These are phyloP conservation scores for Acleris literana DNA, from an alignment of 2,888 invertebrate species.

Conservation along the genomic window DNA sequence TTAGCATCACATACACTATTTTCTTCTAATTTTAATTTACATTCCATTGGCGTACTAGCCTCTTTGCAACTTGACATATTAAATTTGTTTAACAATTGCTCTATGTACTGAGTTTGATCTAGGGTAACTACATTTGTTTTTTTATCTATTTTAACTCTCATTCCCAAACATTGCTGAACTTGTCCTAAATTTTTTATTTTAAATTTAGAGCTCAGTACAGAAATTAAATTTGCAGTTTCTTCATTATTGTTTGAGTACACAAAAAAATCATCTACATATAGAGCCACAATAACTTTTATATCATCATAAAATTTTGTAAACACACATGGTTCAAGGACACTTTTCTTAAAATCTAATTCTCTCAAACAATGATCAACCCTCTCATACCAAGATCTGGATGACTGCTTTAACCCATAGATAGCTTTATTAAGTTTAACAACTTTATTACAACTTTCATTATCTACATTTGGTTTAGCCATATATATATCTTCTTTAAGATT, in stretches of 20 bases:
- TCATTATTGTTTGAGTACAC: background rate
- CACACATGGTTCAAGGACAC: conserved; percentile 19
- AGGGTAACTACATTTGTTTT: no score
- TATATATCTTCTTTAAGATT: conserved; percentile 38
- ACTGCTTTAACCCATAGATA: conserved; percentile 41
- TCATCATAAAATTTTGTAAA: background rate
- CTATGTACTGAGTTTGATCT: conserved; percentile 13
- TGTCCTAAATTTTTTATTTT: background rate
- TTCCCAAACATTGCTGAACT: conserved; percentile 17
- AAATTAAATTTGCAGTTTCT: background rate
- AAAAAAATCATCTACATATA: background rate
- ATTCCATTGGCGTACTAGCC: conserved; percentile 21
- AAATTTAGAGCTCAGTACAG: background rate
- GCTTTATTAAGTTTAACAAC: conserved; percentile 39
- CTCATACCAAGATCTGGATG: conserved; percentile 37
- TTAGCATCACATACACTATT: conserved; percentile 2
- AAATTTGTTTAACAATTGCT: conserved; percentile 18
- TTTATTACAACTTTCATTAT: conserved; percentile 35
- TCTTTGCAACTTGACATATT: conserved; percentile 22
- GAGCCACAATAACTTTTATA: background rate
- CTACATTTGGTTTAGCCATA: conserved; percentile 36
- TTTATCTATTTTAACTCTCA: conserved; percentile 11
- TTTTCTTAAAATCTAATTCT: conserved; percentile 15
- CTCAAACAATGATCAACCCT: conserved; percentile 20
- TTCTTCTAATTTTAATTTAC: conserved; percentile 18